Percentiles rank a stretch among this genome's conserved stretches.
Evolutionary conservation across 2,113 vertebrate species (phyloP).

Genomic region (Numida meleagris): DNA sequence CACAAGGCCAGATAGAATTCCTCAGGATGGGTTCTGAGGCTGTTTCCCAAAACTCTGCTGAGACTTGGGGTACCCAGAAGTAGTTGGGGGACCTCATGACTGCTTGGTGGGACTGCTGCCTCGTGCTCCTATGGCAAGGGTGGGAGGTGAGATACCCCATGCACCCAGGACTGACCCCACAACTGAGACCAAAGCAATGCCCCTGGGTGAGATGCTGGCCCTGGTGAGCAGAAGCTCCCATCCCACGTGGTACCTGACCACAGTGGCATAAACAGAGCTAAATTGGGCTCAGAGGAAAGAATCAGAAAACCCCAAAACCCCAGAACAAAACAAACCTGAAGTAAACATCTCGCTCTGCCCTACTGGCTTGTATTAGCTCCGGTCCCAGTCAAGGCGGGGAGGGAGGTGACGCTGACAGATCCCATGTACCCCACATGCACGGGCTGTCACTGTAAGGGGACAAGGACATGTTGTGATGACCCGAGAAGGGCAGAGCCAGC

Average conservation of each 20-base stretch:
- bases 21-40: not conserved
- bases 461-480: fast-evolving
- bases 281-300: slow-evolving; percentile 16
- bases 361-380: not conserved
- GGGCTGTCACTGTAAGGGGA: fast-evolving
- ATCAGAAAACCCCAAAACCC: slow-evolving; percentile 54
- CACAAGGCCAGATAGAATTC: not conserved
- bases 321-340: slow-evolving; percentile 61
- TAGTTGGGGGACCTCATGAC: not conserved
- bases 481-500: not conserved
- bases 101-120: not conserved
- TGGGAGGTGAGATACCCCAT: too few relatives aligned
- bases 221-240: not conserved
- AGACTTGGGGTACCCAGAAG: not conserved
- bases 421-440: fast-evolving
- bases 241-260: not conserved
- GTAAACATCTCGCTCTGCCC: not conserved
- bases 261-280: not conserved
- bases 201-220: not conserved
- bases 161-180: too few relatives aligned
- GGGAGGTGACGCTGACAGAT: not conserved
- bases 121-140: not conserved
- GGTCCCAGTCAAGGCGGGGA: not conserved
- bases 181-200: fast-evolving
- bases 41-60: not conserved